Percentiles rank a stretch among this genome's conserved stretches.
These are phyloP conservation scores for Poecilia wingei DNA, from an alignment of 2,797 vertebrate genomes.

Conservation along the genomic window DNA sequence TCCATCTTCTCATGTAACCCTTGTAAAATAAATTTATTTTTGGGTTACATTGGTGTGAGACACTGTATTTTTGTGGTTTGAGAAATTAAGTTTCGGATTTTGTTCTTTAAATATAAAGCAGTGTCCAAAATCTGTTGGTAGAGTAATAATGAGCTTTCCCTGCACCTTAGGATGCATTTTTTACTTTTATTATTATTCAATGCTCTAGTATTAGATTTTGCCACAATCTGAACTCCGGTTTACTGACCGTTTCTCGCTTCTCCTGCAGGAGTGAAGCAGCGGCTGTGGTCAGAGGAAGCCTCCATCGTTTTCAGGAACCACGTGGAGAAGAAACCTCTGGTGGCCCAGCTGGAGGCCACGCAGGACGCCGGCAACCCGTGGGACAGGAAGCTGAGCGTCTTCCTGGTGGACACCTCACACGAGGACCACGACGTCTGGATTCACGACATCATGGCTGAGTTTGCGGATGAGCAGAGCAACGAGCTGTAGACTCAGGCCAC, in stretches of 20 bases:
- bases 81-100: neutral
- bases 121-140: neutral
- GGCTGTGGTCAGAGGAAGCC: slow-evolving; percentile 95
- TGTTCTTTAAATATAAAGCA: neutral
- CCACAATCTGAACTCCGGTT: neutral
- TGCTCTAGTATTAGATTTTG: neutral
- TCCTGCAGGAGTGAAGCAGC: slow-evolving; percentile 85
- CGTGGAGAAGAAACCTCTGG: slow-evolving; percentile 95
- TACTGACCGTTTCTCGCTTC: neutral
- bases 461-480: slow-evolving; percentile 81
- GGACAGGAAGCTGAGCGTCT: slow-evolving; percentile 90
- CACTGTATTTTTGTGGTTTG: neutral
- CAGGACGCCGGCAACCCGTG: slow-evolving; percentile 85
- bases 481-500: slow-evolving; percentile 51
- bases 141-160: neutral
- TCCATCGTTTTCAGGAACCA: slow-evolving; percentile 97
- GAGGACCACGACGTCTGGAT: slow-evolving; percentile 94
- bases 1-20: neutral
- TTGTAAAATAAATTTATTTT: neutral
- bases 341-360: slow-evolving; percentile 90
- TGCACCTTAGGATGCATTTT: no score
- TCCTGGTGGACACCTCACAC: slow-evolving; percentile 93
- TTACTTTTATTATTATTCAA: neutral
- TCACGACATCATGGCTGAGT: slow-evolving; percentile 95
- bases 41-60: neutral